These are phyloP conservation scores for Ibycter americanus DNA, from an alignment of 2,797 vertebrate genomes.

Conservation along the genomic window DNA sequence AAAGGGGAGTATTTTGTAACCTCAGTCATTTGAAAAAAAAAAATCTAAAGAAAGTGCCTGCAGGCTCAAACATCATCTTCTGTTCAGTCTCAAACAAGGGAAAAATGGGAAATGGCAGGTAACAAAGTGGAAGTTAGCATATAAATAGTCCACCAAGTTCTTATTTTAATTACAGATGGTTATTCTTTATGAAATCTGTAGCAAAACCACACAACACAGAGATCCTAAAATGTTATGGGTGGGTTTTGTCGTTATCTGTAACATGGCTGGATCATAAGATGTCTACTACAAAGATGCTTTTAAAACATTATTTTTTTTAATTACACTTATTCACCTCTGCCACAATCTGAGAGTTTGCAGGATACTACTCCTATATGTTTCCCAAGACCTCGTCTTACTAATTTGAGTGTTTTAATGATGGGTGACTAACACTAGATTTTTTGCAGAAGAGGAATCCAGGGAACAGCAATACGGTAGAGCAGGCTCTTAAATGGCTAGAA, in stretches of 20 bases:
- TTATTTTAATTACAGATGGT: neutral
- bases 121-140: neutral
- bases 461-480: neutral
- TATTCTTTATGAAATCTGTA: neutral
- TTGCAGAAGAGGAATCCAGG: neutral
- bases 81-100: neutral
- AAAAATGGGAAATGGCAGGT: neutral
- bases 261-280: neutral
- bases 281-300: neutral
- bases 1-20: constrained; percentile 38
- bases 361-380: neutral
- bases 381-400: neutral
- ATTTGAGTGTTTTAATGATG: neutral
- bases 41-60: neutral
- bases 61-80: neutral
- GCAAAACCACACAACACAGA: neutral
- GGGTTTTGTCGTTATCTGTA: neutral
- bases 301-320: neutral
- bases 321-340: neutral
- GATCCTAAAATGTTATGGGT: neutral
- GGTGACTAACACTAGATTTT: neutral
- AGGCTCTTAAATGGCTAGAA: neutral
- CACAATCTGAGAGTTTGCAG: neutral
- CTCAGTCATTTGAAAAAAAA: neutral
- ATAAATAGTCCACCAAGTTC: neutral